phyloP scores from a whole-genome alignment of 2,888 invertebrate species.

The Drosophila meridiana region DNA sequence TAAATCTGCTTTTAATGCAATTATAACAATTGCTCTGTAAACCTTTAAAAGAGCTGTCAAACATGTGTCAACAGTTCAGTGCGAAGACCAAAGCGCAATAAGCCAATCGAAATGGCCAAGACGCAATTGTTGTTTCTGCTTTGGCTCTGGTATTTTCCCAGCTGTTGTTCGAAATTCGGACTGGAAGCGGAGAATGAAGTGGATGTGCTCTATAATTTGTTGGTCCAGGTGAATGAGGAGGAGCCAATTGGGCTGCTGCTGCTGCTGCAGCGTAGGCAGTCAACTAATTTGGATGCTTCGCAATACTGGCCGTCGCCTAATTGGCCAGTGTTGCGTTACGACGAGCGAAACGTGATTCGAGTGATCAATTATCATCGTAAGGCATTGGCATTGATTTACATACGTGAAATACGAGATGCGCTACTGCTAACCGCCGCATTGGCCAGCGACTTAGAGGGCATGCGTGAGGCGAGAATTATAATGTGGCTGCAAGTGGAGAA shows the following conservation, averaged over 20 bases:
- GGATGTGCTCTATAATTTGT: slow-evolving; percentile 29
- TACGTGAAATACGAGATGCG: slow-evolving; percentile 16
- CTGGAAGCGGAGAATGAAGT: neutral
- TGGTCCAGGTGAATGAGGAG: slow-evolving; percentile 44
- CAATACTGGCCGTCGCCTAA: slow-evolving; percentile 9
- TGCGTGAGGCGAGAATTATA: slow-evolving; percentile 52
- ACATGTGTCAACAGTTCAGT: slow-evolving; percentile 19
- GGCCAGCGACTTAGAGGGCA: slow-evolving; percentile 36
- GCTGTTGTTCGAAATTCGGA: neutral
- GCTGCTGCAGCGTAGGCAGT: slow-evolving; percentile 41
- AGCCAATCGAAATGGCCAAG: slow-evolving; percentile 27
- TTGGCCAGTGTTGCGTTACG: slow-evolving; percentile 52
- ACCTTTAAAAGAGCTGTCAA: slow-evolving; percentile 25
- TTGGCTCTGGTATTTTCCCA: neutral
- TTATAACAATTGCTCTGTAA: slow-evolving; percentile 39
- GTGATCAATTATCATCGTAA: slow-evolving; percentile 3
- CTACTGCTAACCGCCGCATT: slow-evolving; percentile 29
- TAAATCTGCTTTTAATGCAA: slow-evolving; percentile 47
- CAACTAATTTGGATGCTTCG: slow-evolving; percentile 19
- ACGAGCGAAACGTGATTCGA: slow-evolving; percentile 22
- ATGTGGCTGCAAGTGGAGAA: slow-evolving; percentile 26
- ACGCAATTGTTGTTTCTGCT: slow-evolving; percentile 1
- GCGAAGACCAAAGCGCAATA: neutral
- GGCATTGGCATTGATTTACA: slow-evolving; percentile 41
- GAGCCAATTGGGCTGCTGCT: slow-evolving; percentile 18